Evolutionary conservation across 2,888 invertebrate genomes (phyloP).

Genomic region (Cheilosia pagana): DNA sequence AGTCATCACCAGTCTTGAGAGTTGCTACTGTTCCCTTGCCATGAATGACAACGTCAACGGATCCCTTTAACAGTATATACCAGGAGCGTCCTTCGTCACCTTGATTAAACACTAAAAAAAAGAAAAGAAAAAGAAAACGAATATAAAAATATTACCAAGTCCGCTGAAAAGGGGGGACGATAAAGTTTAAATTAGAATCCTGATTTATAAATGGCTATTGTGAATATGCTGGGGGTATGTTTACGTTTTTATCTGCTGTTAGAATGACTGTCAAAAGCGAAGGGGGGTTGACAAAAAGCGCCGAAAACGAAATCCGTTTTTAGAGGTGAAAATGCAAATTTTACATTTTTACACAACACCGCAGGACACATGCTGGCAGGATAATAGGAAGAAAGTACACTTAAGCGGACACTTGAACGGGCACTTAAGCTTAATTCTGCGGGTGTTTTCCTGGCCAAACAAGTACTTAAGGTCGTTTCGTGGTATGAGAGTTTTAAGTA

Average conservation of each 20-base stretch:
- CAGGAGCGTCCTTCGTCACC: slow-evolving; percentile 93
- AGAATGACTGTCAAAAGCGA: background rate
- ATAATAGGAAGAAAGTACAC: slow-evolving; percentile 30
- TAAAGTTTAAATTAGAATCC: slow-evolving; percentile 61
- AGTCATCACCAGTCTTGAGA: slow-evolving; percentile 93
- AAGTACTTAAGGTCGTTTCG: slow-evolving; percentile 11
- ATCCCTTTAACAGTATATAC: slow-evolving; percentile 93
- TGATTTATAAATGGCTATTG: slow-evolving; percentile 49
- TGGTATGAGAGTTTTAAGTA: slow-evolving; percentile 14
- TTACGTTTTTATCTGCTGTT: slow-evolving; percentile 2
- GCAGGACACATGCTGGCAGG: slow-evolving; percentile 32
- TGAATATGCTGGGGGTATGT: background rate
- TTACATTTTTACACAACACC: slow-evolving; percentile 30
- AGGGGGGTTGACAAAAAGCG: background rate
- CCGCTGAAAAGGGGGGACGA: slow-evolving; percentile 31
- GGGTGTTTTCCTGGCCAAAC: background rate
- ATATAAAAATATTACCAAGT: background rate
- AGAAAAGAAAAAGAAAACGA: slow-evolving; percentile 78
- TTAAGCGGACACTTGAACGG: slow-evolving; percentile 41
- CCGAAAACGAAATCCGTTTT: background rate
- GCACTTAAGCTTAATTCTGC: slow-evolving; percentile 19
- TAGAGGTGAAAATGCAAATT: slow-evolving; percentile 47
- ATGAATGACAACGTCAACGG: slow-evolving; percentile 92
- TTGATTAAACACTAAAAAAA: slow-evolving; percentile 89
- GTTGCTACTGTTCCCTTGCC: slow-evolving; percentile 93